Conservation (phyloP, 2,113 vertebrate genomes). For the Trachemys scripta region DNA sequence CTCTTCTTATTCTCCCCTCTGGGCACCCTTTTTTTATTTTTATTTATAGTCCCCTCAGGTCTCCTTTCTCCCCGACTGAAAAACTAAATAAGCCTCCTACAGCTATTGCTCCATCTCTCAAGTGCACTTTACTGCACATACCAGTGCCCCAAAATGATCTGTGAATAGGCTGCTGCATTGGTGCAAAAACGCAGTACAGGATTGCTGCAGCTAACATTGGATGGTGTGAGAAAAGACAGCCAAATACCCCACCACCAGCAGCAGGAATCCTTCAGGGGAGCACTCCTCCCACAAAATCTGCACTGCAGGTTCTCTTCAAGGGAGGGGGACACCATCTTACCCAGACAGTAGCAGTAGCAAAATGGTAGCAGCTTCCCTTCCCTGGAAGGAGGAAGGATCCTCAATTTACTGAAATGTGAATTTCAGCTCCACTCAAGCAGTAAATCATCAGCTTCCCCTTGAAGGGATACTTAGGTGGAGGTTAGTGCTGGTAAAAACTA, state of each 20-base stretch:
- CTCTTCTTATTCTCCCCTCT: not conserved
- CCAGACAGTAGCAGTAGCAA: accelerated
- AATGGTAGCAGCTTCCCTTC: not conserved
- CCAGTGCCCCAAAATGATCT: not conserved
- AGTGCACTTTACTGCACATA: not conserved
- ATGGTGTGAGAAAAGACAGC: not conserved
- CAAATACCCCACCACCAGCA: not conserved
- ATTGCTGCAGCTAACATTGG: not conserved
- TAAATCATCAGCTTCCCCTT: not conserved
- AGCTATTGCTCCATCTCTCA: not conserved
- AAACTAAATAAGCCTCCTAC: not conserved
- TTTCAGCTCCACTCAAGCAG: not conserved
- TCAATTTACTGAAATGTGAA: not conserved
- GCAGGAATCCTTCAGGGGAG: not conserved
- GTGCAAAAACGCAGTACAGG: not conserved
- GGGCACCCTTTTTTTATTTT: not conserved
- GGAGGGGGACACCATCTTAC: not conserved
- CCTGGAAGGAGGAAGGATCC: not conserved
- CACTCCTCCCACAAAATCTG: not conserved
- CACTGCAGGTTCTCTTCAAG: not conserved
- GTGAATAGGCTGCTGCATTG: not conserved
- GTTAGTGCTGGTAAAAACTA: not conserved
- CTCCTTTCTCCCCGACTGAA: not conserved
- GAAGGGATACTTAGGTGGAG: not conserved
- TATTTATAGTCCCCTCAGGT: not conserved